phyloP scores from a whole-genome alignment of 2,888 invertebrate species.

The Spialia ferax region DNA sequence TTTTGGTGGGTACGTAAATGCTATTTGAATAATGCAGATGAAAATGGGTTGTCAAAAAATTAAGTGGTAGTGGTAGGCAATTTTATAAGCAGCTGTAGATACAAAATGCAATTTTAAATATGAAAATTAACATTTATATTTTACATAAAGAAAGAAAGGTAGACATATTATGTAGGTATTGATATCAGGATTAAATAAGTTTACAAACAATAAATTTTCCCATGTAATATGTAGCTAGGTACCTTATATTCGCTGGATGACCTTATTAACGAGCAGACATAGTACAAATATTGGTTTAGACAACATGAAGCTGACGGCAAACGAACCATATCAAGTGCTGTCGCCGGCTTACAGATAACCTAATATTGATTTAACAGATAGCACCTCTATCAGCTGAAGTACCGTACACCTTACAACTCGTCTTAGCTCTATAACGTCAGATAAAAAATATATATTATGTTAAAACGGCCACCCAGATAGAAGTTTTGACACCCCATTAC shows the following conservation, averaged over 20 bases:
- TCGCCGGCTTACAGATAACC: conserved; percentile 60
- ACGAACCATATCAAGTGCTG: conserved; percentile 70
- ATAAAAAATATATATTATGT: not conserved
- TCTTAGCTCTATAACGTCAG: not conserved
- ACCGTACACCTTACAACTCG: conserved; percentile 1
- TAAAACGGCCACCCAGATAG: not conserved
- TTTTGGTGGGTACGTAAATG: conserved; percentile 22
- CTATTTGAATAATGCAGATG: not conserved
- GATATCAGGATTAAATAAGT: not conserved
- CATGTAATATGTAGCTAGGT: too few relatives aligned
- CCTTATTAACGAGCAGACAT: conserved; percentile 57
- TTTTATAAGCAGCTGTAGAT: too few relatives aligned
- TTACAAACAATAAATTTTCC: not conserved
- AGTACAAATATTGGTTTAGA: conserved; percentile 75
- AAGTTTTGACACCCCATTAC: too few relatives aligned
- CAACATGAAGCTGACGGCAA: conserved; percentile 69
- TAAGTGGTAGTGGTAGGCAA: not conserved
- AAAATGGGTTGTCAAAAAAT: not conserved
- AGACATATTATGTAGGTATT: too few relatives aligned
- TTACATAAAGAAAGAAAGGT: too few relatives aligned
- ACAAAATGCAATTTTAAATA: too few relatives aligned
- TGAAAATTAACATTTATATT: too few relatives aligned
- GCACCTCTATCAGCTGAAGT: not conserved
- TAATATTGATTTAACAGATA: conserved; percentile 18
- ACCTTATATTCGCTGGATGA: not conserved